Evolutionary conservation across 2,113 vertebrate genomes (phyloP), one percentile per base, ranked within the genome.

Genomic region (Phylloscopus trochilus): DNA sequence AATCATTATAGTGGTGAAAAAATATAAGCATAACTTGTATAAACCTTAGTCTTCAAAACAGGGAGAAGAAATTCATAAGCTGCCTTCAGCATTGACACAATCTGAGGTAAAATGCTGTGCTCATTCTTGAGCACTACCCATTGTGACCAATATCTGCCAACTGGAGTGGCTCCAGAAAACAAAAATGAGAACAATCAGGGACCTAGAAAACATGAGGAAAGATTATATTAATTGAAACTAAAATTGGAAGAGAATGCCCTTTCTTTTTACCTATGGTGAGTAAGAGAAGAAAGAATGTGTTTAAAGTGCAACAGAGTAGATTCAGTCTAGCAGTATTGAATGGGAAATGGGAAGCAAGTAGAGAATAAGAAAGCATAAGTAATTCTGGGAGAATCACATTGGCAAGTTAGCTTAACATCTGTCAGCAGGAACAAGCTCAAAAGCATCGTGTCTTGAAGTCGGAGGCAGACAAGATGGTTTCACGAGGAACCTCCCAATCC

Each of bases 31-130:
- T 33, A 2, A 27, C 22, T 44, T 33, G 28, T 19, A 69, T 20
- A 70, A 87, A 53, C 0, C 0, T 24, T 47, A 39, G n/a, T 13
- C 28, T 39, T 78, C 23, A 70, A 39, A 78, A 53, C 0, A n/a
- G 10, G 14, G 33, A 53, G 64, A 39, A 62, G 27, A 53, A 53
- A 53, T 62, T 41, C 12, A 46, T 33, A 13, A 46, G 4, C 22
- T 69, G 47, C 19, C 39, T n/a, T 62, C 73, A 69, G 39, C 23
- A 78, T 16, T 53, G 47, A 53, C 73, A 39, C 28, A 46, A 28
- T 23, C 46, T 28, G 47, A 62, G 15, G 39, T 46, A 44, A 53
- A 75, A 60, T 20, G 18, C 28, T 53, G 12, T 62, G 64, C 33
- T 69, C 39, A 10, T 4, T 87, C 46, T 78, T 62, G 28, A 22